Percentiles rank a stretch among this genome's conserved stretches.
Evolutionary conservation across 2,888 invertebrate genomes (phyloP).

Genomic region (Steromphala cineraria): DNA sequence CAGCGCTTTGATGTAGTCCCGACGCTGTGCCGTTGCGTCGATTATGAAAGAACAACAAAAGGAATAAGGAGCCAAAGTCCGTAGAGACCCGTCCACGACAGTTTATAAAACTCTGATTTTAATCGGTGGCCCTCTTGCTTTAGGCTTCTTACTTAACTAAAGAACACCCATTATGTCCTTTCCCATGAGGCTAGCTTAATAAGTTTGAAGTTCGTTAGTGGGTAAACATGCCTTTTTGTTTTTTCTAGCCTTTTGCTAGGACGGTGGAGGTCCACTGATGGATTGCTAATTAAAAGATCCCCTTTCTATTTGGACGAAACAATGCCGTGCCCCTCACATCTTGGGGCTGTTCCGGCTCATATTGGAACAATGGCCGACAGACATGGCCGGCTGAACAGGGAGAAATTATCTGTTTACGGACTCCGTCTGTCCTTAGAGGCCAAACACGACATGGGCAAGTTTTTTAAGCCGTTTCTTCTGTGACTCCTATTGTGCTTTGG

Average conservation of each 20-base stretch:
- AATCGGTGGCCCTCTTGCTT: not conserved
- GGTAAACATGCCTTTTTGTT: constrained; percentile 11
- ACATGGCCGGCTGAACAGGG: not conserved
- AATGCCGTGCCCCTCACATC: not conserved
- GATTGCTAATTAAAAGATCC: constrained; percentile 23
- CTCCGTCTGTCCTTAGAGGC: not conserved
- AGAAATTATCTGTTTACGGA: constrained; percentile 16
- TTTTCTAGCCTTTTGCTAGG: not conserved
- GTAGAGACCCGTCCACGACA: not conserved
- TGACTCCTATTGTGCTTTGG: not conserved
- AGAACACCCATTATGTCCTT: not conserved
- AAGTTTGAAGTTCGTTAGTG: constrained; percentile 6
- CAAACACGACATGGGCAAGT: not conserved
- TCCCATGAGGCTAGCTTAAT: not conserved
- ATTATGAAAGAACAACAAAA: not conserved
- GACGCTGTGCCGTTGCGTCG: not conserved
- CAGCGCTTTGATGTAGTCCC: not conserved
- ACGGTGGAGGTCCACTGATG: not conserved
- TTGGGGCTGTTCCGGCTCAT: not conserved
- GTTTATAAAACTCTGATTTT: not conserved
- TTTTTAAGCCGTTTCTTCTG: not conserved
- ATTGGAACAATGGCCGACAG: not conserved
- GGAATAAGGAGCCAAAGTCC: not conserved
- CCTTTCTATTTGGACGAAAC: constrained; percentile 3
- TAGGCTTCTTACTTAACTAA: not conserved